phyloP scores from a whole-genome alignment of 2,113 vertebrate species.

The Nasalis larvatus region DNA sequence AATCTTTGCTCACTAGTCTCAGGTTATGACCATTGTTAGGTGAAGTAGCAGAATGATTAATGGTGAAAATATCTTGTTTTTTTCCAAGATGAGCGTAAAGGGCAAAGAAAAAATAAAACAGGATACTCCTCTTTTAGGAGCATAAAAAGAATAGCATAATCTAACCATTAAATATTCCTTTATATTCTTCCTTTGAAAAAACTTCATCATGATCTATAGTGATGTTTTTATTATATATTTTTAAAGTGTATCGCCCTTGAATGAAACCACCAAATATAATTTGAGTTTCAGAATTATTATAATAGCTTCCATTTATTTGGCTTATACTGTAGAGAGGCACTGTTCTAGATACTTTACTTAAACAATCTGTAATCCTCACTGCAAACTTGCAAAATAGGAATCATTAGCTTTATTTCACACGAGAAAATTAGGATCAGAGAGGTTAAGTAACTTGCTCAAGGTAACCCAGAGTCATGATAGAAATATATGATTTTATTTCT shows the following conservation, averaged over 20 bases:
- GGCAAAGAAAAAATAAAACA: not conserved
- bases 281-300: slow-evolving; percentile 33
- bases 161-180: not conserved
- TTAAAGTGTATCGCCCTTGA: not conserved
- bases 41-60: not conserved
- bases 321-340: not conserved
- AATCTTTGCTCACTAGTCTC: not conserved
- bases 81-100: not conserved
- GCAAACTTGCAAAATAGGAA: not conserved
- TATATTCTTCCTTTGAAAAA: slow-evolving; percentile 31
- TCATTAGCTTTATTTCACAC: not conserved
- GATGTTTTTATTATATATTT: not conserved
- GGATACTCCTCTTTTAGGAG: not conserved
- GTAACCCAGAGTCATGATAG: not conserved
- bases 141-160: not conserved
- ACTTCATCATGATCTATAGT: not conserved
- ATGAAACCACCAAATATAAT: not conserved
- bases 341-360: not conserved
- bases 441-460: not conserved
- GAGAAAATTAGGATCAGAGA: slow-evolving; percentile 2
- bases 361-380: not conserved
- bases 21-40: not conserved
- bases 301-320: not conserved
- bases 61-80: not conserved
- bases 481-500: not conserved